phyloP scores from a whole-genome alignment of 2,888 invertebrate species.

The Amphipoea lucens region DNA sequence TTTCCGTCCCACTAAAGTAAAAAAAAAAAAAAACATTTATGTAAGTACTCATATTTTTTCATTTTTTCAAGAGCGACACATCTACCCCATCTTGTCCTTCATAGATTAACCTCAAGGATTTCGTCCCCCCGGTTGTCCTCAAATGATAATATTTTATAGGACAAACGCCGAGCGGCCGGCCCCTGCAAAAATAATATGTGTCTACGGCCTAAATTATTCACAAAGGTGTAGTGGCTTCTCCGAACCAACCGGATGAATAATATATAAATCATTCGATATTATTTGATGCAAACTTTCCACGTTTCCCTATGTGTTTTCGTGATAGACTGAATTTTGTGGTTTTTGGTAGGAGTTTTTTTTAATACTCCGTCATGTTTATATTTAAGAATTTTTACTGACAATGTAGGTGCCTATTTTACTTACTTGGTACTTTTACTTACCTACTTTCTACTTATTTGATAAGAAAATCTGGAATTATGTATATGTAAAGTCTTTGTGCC shows the following conservation, averaged over 20 bases:
- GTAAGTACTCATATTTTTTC: constrained; percentile 38
- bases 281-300: constrained; percentile 77
- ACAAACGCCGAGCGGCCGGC: constrained; percentile 78
- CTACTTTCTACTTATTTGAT: no score
- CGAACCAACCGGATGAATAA: constrained; percentile 84
- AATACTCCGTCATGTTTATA: neutral
- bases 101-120: constrained; percentile 68
- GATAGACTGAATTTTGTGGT: constrained; percentile 68
- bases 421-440: no score
- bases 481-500: neutral
- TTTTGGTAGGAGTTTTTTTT: neutral
- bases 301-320: constrained; percentile 64
- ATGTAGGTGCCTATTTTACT: neutral
- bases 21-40: constrained; percentile 34
- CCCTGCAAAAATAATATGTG: constrained; percentile 87
- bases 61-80: constrained; percentile 33
- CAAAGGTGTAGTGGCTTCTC: constrained; percentile 84
- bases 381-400: neutral
- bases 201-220: constrained; percentile 87
- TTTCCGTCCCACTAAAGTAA: neutral
- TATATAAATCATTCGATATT: constrained; percentile 87
- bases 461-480: neutral
- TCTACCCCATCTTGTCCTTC: constrained; percentile 60
- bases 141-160: constrained; percentile 83
- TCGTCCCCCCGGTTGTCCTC: constrained; percentile 71